These are phyloP conservation scores for Zygogramma bicolorata DNA, from an alignment of 2,888 invertebrate species.

Conservation along the genomic window DNA sequence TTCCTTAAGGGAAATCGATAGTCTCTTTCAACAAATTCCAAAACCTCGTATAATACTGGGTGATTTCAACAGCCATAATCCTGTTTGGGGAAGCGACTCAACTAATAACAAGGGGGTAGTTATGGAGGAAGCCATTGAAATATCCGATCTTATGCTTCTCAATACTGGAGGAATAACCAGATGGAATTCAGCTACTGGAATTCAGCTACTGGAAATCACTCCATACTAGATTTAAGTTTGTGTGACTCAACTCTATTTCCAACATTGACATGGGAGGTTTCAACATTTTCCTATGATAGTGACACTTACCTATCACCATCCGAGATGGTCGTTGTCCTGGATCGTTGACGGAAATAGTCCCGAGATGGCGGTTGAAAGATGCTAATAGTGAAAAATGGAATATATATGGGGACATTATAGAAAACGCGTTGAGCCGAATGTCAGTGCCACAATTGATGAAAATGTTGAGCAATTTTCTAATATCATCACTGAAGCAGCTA, in stretches of 20 bases:
- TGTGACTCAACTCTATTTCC: not conserved
- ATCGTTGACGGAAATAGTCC: not conserved
- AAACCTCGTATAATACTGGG: too few species aligned
- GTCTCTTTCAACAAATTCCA: too few species aligned
- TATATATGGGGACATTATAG: not conserved
- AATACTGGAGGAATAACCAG: not conserved
- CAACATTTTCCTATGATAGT: not conserved
- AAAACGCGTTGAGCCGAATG: not conserved
- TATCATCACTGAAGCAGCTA: not conserved
- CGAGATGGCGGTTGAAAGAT: not conserved
- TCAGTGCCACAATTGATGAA: not conserved
- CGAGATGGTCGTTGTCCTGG: not conserved
- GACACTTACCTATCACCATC: not conserved
- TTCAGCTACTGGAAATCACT: not conserved
- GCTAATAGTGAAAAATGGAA: not conserved
- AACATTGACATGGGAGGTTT: not conserved
- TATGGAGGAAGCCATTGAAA: not conserved
- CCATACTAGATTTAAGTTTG: not conserved
- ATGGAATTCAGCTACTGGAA: not conserved
- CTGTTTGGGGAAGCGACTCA: too few species aligned
- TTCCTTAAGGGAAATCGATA: too few species aligned
- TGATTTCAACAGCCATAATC: too few species aligned
- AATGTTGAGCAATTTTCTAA: not conserved
- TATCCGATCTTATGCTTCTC: not conserved
- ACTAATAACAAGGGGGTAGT: too few species aligned